These are phyloP conservation scores for Celastrina argiolus DNA, from an alignment of 2,888 invertebrate genomes.

Conservation along the genomic window DNA sequence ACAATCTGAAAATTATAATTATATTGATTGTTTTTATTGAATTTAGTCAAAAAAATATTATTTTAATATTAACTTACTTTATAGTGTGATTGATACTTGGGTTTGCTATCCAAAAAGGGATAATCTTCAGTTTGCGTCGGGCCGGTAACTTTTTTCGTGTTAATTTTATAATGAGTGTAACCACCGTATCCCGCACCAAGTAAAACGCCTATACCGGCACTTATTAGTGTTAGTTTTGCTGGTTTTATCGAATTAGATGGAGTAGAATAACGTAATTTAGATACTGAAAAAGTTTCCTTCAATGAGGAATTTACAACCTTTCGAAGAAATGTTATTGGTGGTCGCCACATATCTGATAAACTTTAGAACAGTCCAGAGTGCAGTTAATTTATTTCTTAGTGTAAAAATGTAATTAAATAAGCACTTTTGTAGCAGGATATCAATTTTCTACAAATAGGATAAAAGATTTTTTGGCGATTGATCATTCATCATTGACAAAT, in stretches of 20 bases:
- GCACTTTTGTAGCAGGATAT: too few species aligned
- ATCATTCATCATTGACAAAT: too few species aligned
- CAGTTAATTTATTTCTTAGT: too few species aligned
- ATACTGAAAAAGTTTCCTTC: conserved; percentile 48
- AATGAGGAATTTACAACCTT: conserved; percentile 53
- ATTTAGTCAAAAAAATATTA: not conserved
- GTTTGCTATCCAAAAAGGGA: conserved; percentile 63
- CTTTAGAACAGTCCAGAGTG: not conserved
- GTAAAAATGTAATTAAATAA: too few species aligned
- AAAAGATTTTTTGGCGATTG: too few species aligned
- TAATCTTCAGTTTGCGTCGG: conserved; percentile 60
- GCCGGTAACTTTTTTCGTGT: conserved; percentile 47
- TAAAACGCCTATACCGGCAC: conserved; percentile 77
- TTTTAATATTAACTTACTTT: conserved; percentile 48
- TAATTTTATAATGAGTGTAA: conserved; percentile 71
- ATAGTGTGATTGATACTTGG: conserved; percentile 73
- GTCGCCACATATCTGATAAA: conserved; percentile 56
- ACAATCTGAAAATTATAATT: conserved; percentile 71
- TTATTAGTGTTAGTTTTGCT: conserved; percentile 74
- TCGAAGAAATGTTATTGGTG: conserved; percentile 52
- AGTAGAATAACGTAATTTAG: conserved; percentile 54
- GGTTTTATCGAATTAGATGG: conserved; percentile 60
- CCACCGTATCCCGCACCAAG: conserved; percentile 76
- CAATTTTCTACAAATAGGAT: too few species aligned
- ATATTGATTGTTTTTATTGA: not conserved